Conservation (phyloP, 2,888 invertebrate species). For the Penaeus monodon region DNA sequence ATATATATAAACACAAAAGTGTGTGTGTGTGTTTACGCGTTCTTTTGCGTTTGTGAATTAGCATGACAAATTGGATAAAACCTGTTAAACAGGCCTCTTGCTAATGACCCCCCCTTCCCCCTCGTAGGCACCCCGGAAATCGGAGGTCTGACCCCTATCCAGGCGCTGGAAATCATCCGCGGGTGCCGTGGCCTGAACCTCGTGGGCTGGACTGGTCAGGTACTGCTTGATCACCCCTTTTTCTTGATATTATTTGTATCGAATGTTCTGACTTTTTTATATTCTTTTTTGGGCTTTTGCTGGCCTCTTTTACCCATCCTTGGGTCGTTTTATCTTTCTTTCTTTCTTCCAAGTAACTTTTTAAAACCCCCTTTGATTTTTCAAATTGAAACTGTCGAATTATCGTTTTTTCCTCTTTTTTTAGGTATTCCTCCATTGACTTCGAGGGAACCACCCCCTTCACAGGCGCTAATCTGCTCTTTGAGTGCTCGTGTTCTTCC, state of each 20-base stretch:
- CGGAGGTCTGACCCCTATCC: constrained; percentile 69
- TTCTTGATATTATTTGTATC: too few relatives aligned
- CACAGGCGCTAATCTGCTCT: constrained; percentile 69
- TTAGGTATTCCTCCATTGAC: constrained; percentile 68
- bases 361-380: too few relatives aligned
- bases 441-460: constrained; percentile 69
- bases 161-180: constrained; percentile 69
- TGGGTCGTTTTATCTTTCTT: too few relatives aligned
- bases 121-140: constrained; percentile 69
- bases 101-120: constrained; percentile 62
- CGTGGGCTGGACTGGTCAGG: constrained; percentile 68
- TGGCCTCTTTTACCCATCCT: too few relatives aligned
- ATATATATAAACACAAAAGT: background rate
- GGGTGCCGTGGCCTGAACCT: constrained; percentile 69
- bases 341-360: too few relatives aligned
- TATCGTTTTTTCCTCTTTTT: background rate
- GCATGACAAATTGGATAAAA: too few relatives aligned
- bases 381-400: too few relatives aligned
- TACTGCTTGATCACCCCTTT: background rate
- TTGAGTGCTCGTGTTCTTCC: constrained; percentile 70
- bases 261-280: too few relatives aligned
- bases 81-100: background rate
- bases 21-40: background rate
- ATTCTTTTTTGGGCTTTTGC: too few relatives aligned
- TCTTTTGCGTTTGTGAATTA: too few relatives aligned